Conservation (phyloP, 1,140 invertebrate species). For the Diuraphis noxia region DNA sequence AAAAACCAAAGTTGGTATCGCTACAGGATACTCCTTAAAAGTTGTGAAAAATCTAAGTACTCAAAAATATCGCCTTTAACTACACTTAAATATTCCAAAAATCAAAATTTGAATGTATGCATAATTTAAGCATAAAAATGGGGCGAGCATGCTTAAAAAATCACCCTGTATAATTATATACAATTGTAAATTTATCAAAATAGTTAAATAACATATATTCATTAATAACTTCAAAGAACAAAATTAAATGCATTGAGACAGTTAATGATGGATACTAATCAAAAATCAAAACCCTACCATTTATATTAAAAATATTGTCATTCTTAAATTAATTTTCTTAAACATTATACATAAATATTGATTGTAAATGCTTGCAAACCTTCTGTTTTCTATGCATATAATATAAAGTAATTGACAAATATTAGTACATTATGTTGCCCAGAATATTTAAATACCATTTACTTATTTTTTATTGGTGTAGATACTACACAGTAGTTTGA, state of each 20-base stretch:
- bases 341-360: neutral
- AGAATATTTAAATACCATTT: neutral
- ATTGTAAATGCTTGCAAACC: neutral
- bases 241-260: neutral
- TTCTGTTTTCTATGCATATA: neutral
- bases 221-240: neutral
- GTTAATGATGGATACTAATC: neutral
- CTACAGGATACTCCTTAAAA: too few relatives aligned
- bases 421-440: neutral
- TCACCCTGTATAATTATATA: too few relatives aligned
- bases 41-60: too few relatives aligned
- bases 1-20: too few relatives aligned
- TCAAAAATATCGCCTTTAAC: too few relatives aligned
- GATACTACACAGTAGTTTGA: neutral
- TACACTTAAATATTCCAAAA: too few relatives aligned
- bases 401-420: neutral
- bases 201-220: too few relatives aligned
- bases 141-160: too few relatives aligned
- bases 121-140: too few relatives aligned
- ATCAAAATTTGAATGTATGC: too few relatives aligned
- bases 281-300: neutral
- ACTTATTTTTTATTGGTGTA: neutral
- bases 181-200: too few relatives aligned
- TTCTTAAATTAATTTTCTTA: neutral
- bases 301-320: neutral